Base-by-base conservation (phyloP, 23 tunicate genomes). In the Pegea sp. region DNA sequence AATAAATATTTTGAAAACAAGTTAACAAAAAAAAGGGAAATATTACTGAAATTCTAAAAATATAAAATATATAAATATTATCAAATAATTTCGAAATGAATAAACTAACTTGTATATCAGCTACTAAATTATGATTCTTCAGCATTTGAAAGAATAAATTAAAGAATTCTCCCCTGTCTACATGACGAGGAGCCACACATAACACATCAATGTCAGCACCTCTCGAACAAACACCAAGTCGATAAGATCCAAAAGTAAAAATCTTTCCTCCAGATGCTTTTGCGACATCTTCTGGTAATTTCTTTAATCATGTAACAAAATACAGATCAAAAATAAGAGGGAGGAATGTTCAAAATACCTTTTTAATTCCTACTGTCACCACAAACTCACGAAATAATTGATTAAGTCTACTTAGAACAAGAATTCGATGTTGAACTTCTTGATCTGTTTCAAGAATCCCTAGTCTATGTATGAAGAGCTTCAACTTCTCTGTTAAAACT, bases 131-230 rank as follows among this genome's bases (percentile, higher is more conserved):
- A 33, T 72, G 48, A 43, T 68, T 77, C 52, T 87, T 69, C 28
- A 87, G 67, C 84, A 87, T 69, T 7, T 62, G 50, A 31, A 29
- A 69, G 49, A 87, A 87, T 22, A 59, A 69, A 26, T 73, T 64
- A 54, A 59, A 53, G 44, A 87, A 87, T 58, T 87, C 78, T 33
- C 28, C 38, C 34, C 96, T 42, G 50, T 64, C 65, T 33, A 87
- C 96, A 76, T 87, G 96, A 3, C 88, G 48, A 5, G 96, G 96
- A 6, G 68, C 88, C 31, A 87, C 88, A 65, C 88, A 75, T 33
- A 87, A 43, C 18, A 88, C 68, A 60, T 87, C 96, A 76, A 87
- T 87, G 62, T 87, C 96, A 64, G 88, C 96, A 28, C 74, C 74
- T 22, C 56, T 57, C 24, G 88, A 78, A 76, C 88, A 69, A 3